A percentile compares a stretch with the other conserved stretches of the same genome.
These are phyloP conservation scores for Lipophrys pholis DNA, from an alignment of 2,113 vertebrate genomes.

Conservation along the genomic window DNA sequence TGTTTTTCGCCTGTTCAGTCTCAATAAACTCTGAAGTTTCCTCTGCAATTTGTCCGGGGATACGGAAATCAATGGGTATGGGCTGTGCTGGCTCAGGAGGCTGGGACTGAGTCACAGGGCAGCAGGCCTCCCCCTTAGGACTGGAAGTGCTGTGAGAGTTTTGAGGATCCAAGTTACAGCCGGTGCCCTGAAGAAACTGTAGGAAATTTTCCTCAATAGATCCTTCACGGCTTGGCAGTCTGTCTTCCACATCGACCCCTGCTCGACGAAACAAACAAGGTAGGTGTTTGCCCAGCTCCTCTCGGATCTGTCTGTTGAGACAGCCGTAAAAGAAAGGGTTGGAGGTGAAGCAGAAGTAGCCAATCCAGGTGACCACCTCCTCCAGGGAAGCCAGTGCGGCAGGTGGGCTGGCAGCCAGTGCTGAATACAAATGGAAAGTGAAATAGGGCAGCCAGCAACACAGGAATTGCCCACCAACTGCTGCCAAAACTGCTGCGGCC, in stretches of 20 bases:
- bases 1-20: slow-evolving; percentile 72
- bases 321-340: slow-evolving; percentile 99
- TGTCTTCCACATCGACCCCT: slow-evolving; percentile 86
- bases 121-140: slow-evolving; percentile 87
- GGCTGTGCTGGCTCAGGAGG: slow-evolving; percentile 58
- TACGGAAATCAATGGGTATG: slow-evolving; percentile 88
- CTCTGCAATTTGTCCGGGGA: slow-evolving; percentile 80
- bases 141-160: slow-evolving; percentile 86
- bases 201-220: slow-evolving; percentile 99
- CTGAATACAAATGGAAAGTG: slow-evolving; percentile 94
- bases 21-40: slow-evolving; percentile 78
- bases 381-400: slow-evolving; percentile 87
- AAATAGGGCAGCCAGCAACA: slow-evolving; percentile 99
- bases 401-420: slow-evolving; percentile 86
- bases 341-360: slow-evolving; percentile 97
- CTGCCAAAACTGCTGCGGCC: slow-evolving; percentile 90
- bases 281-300: slow-evolving; percentile 92
- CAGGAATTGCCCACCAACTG: slow-evolving; percentile 95
- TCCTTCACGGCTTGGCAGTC: slow-evolving; percentile 93
- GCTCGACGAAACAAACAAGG: slow-evolving; percentile 92
- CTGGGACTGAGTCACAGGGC: slow-evolving; percentile 61
- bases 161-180: slow-evolving; percentile 87
- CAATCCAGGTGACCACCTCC: slow-evolving; percentile 96
- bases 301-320: slow-evolving; percentile 96
- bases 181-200: slow-evolving; percentile 96